A percentile compares a stretch with the other conserved stretches of the same genome.
Conservation (phyloP, 2,888 invertebrate species). For the Ophraella communa region DNA sequence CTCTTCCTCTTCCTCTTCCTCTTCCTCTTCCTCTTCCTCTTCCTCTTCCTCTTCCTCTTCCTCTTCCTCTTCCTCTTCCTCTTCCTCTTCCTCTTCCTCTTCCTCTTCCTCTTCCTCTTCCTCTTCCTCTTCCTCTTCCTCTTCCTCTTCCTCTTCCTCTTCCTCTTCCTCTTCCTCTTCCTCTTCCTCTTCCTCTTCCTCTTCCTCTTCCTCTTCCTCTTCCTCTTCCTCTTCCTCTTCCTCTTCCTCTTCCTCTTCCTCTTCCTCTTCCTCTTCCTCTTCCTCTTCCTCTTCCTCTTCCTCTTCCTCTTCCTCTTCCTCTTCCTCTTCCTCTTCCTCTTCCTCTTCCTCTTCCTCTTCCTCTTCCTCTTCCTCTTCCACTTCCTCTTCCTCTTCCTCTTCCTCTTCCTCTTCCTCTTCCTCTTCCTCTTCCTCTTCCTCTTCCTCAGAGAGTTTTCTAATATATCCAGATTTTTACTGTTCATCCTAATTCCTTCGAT, state of each 20-base stretch:
- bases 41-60: slow-evolving; percentile 26
- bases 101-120: slow-evolving; percentile 26
- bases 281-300: slow-evolving; percentile 25
- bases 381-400: slow-evolving; percentile 22
- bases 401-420: slow-evolving; percentile 21
- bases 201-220: slow-evolving; percentile 27
- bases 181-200: slow-evolving; percentile 27
- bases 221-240: slow-evolving; percentile 26
- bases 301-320: slow-evolving; percentile 26
- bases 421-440: slow-evolving; percentile 6
- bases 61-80: slow-evolving; percentile 27
- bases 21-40: slow-evolving; percentile 27
- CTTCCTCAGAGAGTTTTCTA: too few relatives aligned
- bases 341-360: slow-evolving; percentile 19
- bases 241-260: slow-evolving; percentile 27
- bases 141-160: slow-evolving; percentile 27
- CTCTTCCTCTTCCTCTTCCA: slow-evolving; percentile 19
- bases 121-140: slow-evolving; percentile 27
- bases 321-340: slow-evolving; percentile 25
- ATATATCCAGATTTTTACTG: too few relatives aligned
- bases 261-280: slow-evolving; percentile 26
- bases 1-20: slow-evolving; percentile 27
- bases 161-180: slow-evolving; percentile 26
- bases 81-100: slow-evolving; percentile 27
- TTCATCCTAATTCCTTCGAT: too few relatives aligned